A percentile compares a stretch with the other conserved stretches of the same genome.
Conservation (phyloP, 2,888 invertebrate species). For the Hemithea aestivaria region DNA sequence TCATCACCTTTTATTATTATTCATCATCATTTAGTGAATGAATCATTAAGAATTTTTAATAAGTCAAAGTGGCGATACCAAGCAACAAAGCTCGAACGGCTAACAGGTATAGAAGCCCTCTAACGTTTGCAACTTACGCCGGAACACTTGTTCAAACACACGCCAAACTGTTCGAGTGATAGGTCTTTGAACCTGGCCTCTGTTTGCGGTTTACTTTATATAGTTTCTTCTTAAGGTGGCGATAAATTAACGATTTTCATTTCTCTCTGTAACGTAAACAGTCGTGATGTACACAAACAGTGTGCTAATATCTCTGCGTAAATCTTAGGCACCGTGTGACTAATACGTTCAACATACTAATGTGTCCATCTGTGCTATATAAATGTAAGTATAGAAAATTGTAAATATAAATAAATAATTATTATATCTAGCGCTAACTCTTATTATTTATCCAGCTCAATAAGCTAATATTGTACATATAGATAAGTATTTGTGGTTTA, state of each 20-base stretch:
- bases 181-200: constrained; percentile 70
- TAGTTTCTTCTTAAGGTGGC: constrained; percentile 68
- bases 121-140: constrained; percentile 51
- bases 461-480: too few relatives aligned
- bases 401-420: too few relatives aligned
- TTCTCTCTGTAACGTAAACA: constrained; percentile 63
- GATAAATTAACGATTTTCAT: constrained; percentile 77
- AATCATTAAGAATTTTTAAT: too few relatives aligned
- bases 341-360: constrained; percentile 18
- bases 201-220: constrained; percentile 74
- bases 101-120: constrained; percentile 37
- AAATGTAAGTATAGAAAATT: too few relatives aligned
- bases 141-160: constrained; percentile 68
- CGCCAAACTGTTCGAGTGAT: constrained; percentile 64
- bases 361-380: constrained; percentile 14
- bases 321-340: constrained; percentile 35
- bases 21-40: too few relatives aligned
- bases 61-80: background rate
- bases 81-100: constrained; percentile 12
- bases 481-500: too few relatives aligned
- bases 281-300: constrained; percentile 57
- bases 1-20: too few relatives aligned
- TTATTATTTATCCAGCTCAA: too few relatives aligned
- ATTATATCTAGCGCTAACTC: too few relatives aligned
- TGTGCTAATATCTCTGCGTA: constrained; percentile 54